Base-by-base conservation (phyloP, 2,888 invertebrate species). In the Calliphora vomitoria region DNA sequence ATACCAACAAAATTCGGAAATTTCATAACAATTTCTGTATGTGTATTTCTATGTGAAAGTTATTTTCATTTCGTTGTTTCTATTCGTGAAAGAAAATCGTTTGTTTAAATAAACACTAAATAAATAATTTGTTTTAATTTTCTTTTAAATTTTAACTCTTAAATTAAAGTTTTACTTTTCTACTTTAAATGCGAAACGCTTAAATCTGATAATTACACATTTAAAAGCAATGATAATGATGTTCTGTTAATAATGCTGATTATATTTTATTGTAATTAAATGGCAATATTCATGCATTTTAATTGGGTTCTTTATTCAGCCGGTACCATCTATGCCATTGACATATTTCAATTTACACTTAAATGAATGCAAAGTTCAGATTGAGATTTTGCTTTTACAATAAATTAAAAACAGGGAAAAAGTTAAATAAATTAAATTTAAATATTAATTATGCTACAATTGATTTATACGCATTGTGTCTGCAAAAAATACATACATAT, bases 291-390 rank as follows among this genome's bases (percentile, higher is more conserved):
- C 25, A 58, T 58, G 25, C 6, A 35, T 58, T 53, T 53, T 53
- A 53, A 53, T 53, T 53, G 58, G 8, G 18, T 66, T 2, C 20
- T 66, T 66, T 11, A 25, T 58, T 25, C 25, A 58, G 4, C 11
- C 25, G 6, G 58, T 58, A 3, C 4, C 15, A 58, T 41, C 18
- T 25, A 44, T 68, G 66, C 13, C n/a, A 44, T 68, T 68, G 44
- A 68, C 20, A 15, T 68, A 47, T 68, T 68, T 68, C 47, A 68
- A 47, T 68, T 44, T 68, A 25, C 68, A 68, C 68, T 68, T 68
- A 38, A 25, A 47, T 25, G 41, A 47, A 44, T 25, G 13, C 8
- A 60, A 60, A 60, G 25, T 31, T 58, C 58, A 58, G 13, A 53
- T 8, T 20, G 55, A 31, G 31, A 60, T 60, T 60, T 60, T 31